These are phyloP conservation scores for Mermis nigrescens DNA, from an alignment of 2,888 invertebrate genomes.

Conservation along the genomic window DNA sequence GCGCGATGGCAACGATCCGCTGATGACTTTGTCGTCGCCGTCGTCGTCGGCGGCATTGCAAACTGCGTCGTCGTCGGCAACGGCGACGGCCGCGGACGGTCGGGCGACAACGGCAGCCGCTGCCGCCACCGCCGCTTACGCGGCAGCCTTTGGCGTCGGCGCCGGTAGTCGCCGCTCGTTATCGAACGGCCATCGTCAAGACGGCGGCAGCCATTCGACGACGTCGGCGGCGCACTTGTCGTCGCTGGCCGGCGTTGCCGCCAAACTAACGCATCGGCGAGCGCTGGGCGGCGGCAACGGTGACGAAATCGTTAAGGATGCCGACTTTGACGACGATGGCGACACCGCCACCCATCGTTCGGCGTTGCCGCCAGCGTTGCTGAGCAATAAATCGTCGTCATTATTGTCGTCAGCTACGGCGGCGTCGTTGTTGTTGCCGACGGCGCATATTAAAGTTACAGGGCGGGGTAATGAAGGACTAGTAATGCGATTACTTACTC, in stretches of 20 bases:
- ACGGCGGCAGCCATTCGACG: neutral
- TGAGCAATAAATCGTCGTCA: no score
- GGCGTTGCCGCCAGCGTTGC: no score
- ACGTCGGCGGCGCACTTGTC: no score
- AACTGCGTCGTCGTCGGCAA: neutral
- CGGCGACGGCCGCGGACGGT: neutral
- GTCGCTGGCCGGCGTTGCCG: no score
- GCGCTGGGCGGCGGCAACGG: neutral
- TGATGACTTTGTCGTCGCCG: conserved; percentile 10
- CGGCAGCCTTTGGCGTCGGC: neutral
- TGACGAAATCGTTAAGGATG: no score
- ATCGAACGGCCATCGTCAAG: neutral
- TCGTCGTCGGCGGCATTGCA: conserved; percentile 9
- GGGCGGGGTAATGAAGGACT: no score
- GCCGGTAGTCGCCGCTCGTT: neutral
- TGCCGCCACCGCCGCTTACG: neutral
- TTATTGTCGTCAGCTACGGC: no score
- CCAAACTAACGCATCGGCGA: neutral
- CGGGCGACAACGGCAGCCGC: neutral
- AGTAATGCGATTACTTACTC: no score
- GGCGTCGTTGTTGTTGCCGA: no score
- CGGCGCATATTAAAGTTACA: no score
- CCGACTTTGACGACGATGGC: no score
- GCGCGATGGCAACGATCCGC: conserved; percentile 47
- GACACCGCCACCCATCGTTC: no score